Evolutionary conservation across 1,140 invertebrate genomes (phyloP), one percentile per base, ranked within the genome.

Genomic region (Chlorops oryzae): DNA sequence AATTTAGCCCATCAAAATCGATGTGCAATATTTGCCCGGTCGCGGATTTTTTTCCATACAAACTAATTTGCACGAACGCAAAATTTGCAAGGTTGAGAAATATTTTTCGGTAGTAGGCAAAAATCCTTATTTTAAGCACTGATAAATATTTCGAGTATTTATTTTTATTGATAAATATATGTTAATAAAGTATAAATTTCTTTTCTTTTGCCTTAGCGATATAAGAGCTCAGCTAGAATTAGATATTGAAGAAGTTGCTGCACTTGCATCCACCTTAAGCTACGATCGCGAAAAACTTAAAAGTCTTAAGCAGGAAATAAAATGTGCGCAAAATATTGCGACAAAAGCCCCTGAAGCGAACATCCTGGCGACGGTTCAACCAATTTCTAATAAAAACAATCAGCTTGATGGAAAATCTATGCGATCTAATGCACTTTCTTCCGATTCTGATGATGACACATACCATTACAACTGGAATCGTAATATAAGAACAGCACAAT

Each of bases 211-310:
- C 71, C n/a, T n/a, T n/a, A 87, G 88, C 0, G 96, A 98, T 73
- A 73, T 98, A 12, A 76, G 96, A 60, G 96, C 96, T 2, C 83
- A 87, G 58, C 71, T 99, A 18, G 95, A 99, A 73, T 78, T 99
- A 59, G 70, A 72, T 44, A 72, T 72, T n/a, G 69, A 72, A 42
- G 69, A 72, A 44, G 62, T 72, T 17, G 57, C 65, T 4, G 59
- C 65, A 9, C 28, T 72, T 32, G 70, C 66, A 0, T 58, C 63
- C 18, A 69, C 69, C 3, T 17, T 71, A 5, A 70, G 59, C 41
- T 66, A 62, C 48, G 67, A 70, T 49, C 66, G 67, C 20, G 64
- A 70, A 21, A 70, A 70, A 42, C 43, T 70, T 52, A 59, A 61
- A 37, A 67, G 70, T 27, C 58, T 69, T 21, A 64, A 61, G 40